Base-by-base conservation (phyloP, 2,113 vertebrate species). In the Cervus canadensis region DNA sequence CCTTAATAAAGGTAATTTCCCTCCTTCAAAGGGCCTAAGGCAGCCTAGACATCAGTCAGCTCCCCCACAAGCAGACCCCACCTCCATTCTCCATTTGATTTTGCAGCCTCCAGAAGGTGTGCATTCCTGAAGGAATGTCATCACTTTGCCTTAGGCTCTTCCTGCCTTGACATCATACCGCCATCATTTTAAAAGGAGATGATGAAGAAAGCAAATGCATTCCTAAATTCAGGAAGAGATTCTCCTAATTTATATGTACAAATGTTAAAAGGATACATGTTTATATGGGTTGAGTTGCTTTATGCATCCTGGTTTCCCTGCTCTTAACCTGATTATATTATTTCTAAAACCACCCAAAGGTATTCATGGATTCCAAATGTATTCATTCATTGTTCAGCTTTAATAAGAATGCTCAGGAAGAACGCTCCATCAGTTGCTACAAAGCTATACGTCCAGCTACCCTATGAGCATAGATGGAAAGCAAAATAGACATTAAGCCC, bases 301-400 rank as follows among this genome's bases (percentile, higher is more conserved):
- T 21, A 59, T 36, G 89, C 94, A 43, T 50, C 64, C 87, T 56
- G 71, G n/a, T 14, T 95, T 97, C 81, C 81, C 57, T 43, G 84
- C 92, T 90, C 50, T 36, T 30, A 87, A 89, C 40, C 19, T 48
- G 91, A 94, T 94, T 87, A 33, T 21, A 85, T 54, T 48, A 30
- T 54, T 19, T 94, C 95, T 92, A 93, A 94, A 43, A 40, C 83
- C 78, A 45, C 79, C n/a, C 48, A 90, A 45, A 94, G 50, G 94
- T 60, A 94, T 43, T 40, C 59, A 33, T 62, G 30, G 33, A 74
- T 40, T 83, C 30, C 36, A 92, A 54, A 93, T 82, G 95, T 62
- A 94, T 50, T 50, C 52, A 25, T 40, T 40, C 33, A 45, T 94
- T 87, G 16, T 13, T 67, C 48, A 97, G 0, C 36, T 33, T 82